phyloP scores from a whole-genome alignment of 2,797 vertebrate species.

The Atherinosoma microstoma region DNA sequence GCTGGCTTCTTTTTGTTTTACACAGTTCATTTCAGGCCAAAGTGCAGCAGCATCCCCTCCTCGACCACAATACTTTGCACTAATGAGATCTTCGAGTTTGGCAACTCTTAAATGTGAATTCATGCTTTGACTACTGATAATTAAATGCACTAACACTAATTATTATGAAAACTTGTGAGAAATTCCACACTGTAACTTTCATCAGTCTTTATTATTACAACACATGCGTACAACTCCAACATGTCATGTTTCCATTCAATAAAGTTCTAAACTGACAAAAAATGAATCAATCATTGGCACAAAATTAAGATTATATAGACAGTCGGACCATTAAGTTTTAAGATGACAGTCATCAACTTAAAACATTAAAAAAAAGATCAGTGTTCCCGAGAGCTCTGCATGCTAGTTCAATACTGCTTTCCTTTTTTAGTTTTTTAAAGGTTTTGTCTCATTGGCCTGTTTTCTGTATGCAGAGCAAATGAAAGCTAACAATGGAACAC shows the following conservation, averaged over 20 bases:
- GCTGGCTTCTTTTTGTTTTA: conserved; percentile 10
- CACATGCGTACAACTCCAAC: conserved; percentile 33
- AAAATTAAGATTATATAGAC: conserved; percentile 30
- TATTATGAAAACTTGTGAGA: neutral
- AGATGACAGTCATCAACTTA: neutral
- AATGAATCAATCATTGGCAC: conserved; percentile 40
- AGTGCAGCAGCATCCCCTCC: conserved; percentile 6
- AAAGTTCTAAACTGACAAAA: conserved; percentile 56
- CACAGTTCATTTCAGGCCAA: conserved; percentile 29
- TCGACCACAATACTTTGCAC: conserved; percentile 1
- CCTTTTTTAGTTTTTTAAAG: neutral
- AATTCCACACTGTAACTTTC: conserved; percentile 3
- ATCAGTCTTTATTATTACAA: conserved; percentile 51
- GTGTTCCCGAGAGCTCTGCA: neutral
- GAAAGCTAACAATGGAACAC: neutral
- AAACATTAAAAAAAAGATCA: conserved; percentile 4
- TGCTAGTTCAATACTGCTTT: neutral
- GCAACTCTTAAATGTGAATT: conserved; percentile 4
- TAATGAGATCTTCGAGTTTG: neutral
- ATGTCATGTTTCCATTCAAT: conserved; percentile 13
- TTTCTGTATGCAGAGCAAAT: neutral
- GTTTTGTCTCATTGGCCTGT: neutral
- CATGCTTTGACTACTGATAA: neutral
- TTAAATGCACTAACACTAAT: neutral
- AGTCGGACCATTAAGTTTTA: neutral